phyloP scores from a whole-genome alignment of 2,888 invertebrate species.

The Catocala fraxini region DNA sequence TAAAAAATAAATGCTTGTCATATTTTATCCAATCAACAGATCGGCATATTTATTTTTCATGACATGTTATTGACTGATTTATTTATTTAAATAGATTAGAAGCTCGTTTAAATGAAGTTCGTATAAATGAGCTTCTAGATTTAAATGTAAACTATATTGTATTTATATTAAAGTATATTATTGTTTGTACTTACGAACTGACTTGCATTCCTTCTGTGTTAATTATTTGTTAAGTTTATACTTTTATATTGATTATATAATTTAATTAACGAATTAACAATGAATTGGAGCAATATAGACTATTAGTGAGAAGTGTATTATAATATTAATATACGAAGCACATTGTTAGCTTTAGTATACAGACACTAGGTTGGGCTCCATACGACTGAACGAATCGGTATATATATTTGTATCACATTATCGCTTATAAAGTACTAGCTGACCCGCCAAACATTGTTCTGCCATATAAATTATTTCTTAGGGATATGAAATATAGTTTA shows the following conservation, averaged over 20 bases:
- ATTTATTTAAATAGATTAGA: background rate
- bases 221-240: slow-evolving; percentile 10
- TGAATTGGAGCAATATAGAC: slow-evolving; percentile 1
- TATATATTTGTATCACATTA: too few species aligned
- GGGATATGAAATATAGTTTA: too few species aligned
- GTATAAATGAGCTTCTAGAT: background rate
- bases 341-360: too few species aligned
- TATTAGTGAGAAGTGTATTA: slow-evolving; percentile 1
- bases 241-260: slow-evolving; percentile 3
- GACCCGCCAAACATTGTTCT: too few species aligned
- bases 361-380: too few species aligned
- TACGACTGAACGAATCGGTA: too few species aligned
- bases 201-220: slow-evolving; percentile 28
- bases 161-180: slow-evolving; percentile 23
- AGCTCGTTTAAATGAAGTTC: background rate
- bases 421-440: too few species aligned
- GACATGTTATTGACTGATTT: slow-evolving; percentile 36
- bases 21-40: background rate
- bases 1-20: slow-evolving; percentile 6
- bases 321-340: background rate
- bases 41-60: slow-evolving; percentile 27
- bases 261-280: background rate
- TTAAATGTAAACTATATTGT: slow-evolving; percentile 27
- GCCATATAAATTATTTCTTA: too few species aligned
- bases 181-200: slow-evolving; percentile 19